Conservation (phyloP, 2,113 vertebrate species). For the Phaethon lepturus region DNA sequence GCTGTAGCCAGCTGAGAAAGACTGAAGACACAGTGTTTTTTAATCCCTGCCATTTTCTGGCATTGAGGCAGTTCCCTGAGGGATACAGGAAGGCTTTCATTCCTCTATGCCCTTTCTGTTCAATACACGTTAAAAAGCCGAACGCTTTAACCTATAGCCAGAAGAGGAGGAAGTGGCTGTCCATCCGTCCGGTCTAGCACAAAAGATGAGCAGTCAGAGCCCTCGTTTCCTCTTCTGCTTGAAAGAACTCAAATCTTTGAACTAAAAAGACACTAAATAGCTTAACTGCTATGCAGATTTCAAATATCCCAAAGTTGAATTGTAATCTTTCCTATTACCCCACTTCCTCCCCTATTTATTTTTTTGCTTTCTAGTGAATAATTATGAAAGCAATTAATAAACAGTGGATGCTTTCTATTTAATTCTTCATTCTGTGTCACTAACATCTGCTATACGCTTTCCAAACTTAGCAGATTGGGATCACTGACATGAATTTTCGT, state of each 20-base stretch:
- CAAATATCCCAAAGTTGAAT: not conserved
- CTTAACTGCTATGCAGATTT: slow-evolving; percentile 5
- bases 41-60: slow-evolving; percentile 6
- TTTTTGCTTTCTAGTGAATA: slow-evolving; percentile 27
- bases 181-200: not conserved
- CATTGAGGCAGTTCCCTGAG: not conserved
- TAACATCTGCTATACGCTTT: not conserved
- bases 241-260: slow-evolving; percentile 10
- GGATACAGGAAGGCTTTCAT: slow-evolving; percentile 43
- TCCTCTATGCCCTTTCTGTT: slow-evolving; percentile 24
- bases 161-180: slow-evolving; percentile 21
- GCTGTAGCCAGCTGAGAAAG: not conserved
- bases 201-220: not conserved
- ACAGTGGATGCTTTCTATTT: slow-evolving; percentile 25
- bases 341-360: not conserved
- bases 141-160: slow-evolving; percentile 15
- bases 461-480: not conserved
- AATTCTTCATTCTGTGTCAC: slow-evolving; percentile 18
- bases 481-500: slow-evolving; percentile 26
- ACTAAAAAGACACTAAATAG: not conserved
- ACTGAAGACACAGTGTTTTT: not conserved
- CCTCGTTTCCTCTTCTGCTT: not conserved
- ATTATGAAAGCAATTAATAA: slow-evolving; percentile 49
- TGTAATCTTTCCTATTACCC: not conserved
- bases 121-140: not conserved